These are phyloP conservation scores for Ranitomeya variabilis DNA, from an alignment of 2,113 vertebrate genomes.

Conservation along the genomic window DNA sequence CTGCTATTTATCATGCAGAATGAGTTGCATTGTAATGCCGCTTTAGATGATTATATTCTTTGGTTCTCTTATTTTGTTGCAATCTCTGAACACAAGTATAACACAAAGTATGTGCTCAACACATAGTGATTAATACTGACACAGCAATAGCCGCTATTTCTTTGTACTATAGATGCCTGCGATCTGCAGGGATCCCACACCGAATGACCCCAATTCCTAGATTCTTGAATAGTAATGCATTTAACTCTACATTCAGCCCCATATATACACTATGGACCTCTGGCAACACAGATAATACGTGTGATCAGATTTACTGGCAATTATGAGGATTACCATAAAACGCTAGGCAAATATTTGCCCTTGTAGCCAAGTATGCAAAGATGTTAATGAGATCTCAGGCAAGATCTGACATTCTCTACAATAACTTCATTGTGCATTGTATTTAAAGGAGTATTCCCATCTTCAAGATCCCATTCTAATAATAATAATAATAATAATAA, in stretches of 20 bases:
- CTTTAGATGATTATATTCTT: slow-evolving; percentile 21
- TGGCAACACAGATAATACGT: not conserved
- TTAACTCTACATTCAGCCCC: not conserved
- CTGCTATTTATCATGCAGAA: slow-evolving; percentile 36
- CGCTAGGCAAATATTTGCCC: not conserved
- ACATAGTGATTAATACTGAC: slow-evolving; percentile 31
- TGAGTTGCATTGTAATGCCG: slow-evolving; percentile 19
- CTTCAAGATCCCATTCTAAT: too few species aligned
- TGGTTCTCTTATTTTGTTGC: not conserved
- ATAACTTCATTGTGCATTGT: not conserved
- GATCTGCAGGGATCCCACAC: not conserved
- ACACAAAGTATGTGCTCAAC: not conserved
- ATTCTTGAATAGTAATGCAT: not conserved
- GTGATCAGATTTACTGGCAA: not conserved
- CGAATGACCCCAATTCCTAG: not conserved
- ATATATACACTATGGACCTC: not conserved
- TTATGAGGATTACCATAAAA: not conserved
- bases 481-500: too few species aligned
- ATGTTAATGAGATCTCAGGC: not conserved
- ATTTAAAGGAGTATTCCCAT: too few species aligned
- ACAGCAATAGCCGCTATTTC: not conserved
- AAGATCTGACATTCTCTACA: not conserved
- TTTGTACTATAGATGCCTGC: not conserved
- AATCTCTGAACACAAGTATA: slow-evolving; percentile 5
- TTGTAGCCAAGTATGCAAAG: not conserved